Evolutionary conservation across 2,797 vertebrate species (phyloP), one percentile per base, ranked within the genome.

Genomic region (Acestrorhynchus altus): DNA sequence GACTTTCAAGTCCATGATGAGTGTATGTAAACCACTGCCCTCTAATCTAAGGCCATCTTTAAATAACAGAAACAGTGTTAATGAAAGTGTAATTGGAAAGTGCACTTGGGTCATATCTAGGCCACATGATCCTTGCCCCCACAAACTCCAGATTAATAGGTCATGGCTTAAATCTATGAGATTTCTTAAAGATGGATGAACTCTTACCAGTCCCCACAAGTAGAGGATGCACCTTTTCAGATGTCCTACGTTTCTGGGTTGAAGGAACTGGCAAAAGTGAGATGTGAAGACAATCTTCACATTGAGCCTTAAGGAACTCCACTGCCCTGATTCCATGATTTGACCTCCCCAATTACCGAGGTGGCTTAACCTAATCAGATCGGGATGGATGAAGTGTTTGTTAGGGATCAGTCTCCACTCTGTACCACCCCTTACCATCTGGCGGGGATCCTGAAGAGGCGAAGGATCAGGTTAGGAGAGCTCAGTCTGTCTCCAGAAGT

Each of bases 321-420:
- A 35, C 54, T 63, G n/a, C 65, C 57, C 57, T 70, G 57, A 64
- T 75, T 75, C 20, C 1, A 63, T 64, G 49, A 74, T 79, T 74
- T 64, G n/a, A 47, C 20, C 26, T 56, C 40, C 40, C 67, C 75
- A 75, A 70, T 79, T 74, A 70, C 65, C 22, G n/a, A 57, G 42
- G 65, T 59, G 59, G 16, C 73, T 75, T 80, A 76, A 57, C 28
- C 72, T 76, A 61, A 76, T 80, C 67, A 72, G 78, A 64, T 71
- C 28, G 52, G 72, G 40, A 56, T 60, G n/a, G 20, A 47, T 35
- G 49, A 47, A 46, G 65, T 79, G 24, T 66, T 74, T 69, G 64
- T 54, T 69, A 26, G 60, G 78, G 59, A 70, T 76, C 49, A 80
- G 66, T n/a, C 73, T 71, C 73, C 72, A 22, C 51, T 47, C 59